phyloP scores from a whole-genome alignment of 2,888 invertebrate genomes.

The Mystacides longicornis region DNA sequence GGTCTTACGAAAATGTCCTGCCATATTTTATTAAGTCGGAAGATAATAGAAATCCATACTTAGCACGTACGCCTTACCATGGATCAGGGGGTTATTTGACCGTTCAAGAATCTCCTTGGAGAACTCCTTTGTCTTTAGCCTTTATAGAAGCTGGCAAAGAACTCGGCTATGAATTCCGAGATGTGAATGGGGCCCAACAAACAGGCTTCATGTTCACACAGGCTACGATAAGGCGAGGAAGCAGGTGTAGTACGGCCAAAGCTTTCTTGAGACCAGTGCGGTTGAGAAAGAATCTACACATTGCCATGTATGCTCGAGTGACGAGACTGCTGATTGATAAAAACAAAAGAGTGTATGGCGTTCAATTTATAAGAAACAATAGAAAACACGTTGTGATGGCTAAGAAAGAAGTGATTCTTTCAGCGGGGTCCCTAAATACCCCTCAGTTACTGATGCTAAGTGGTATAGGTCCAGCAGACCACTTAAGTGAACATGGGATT shows the following conservation, averaged over 20 bases:
- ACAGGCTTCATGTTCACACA: slow-evolving; percentile 84
- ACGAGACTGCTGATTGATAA: slow-evolving; percentile 65
- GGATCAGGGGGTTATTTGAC: slow-evolving; percentile 72
- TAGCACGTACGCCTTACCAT: slow-evolving; percentile 68
- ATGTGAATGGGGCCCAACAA: slow-evolving; percentile 75
- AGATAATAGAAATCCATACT: slow-evolving; percentile 79
- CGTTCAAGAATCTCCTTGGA: slow-evolving; percentile 79
- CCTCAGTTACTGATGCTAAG: slow-evolving; percentile 89
- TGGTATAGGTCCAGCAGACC: slow-evolving; percentile 76
- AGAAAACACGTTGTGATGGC: slow-evolving; percentile 60
- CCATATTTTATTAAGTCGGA: slow-evolving; percentile 84
- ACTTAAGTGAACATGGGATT: slow-evolving; percentile 63
- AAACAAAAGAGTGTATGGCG: slow-evolving; percentile 66
- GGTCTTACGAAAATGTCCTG: slow-evolving; percentile 75
- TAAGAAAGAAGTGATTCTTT: slow-evolving; percentile 72
- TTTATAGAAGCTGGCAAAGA: slow-evolving; percentile 77
- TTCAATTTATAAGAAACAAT: slow-evolving; percentile 64
- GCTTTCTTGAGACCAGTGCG: slow-evolving; percentile 78
- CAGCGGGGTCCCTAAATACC: slow-evolving; percentile 81
- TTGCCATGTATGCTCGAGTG: slow-evolving; percentile 70
- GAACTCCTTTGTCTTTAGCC: slow-evolving; percentile 72
- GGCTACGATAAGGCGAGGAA: slow-evolving; percentile 75
- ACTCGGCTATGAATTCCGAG: slow-evolving; percentile 72
- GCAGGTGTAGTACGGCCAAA: slow-evolving; percentile 81
- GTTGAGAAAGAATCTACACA: slow-evolving; percentile 69